phyloP scores from a whole-genome alignment of 2,797 vertebrate genomes.

The Setipinna tenuifilis region DNA sequence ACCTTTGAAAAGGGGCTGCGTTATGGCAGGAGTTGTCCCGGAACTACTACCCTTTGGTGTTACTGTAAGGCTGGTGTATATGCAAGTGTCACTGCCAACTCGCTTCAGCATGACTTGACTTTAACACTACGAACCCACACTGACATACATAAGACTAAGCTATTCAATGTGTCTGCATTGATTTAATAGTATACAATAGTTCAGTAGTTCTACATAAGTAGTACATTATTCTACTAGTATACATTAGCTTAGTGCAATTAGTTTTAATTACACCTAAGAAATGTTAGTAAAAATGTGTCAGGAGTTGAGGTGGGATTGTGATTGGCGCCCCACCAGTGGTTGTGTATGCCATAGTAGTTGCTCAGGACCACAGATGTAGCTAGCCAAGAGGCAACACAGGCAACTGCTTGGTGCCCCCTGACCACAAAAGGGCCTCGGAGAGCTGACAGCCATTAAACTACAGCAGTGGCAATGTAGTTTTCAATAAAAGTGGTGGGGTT shows the following conservation, averaged over 20 bases:
- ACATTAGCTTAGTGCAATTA: background rate
- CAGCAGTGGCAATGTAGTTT: no score
- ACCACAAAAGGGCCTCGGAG: no score
- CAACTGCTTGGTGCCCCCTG: no score
- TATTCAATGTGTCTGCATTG: background rate
- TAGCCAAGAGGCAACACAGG: no score
- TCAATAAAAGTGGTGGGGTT: no score
- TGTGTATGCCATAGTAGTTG: background rate
- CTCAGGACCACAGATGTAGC: background rate
- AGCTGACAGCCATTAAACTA: no score
- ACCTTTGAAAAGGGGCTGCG: background rate
- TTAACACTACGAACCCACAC: background rate
- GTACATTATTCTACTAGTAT: background rate
- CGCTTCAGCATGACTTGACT: background rate
- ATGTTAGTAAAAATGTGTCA: background rate
- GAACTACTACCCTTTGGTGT: background rate
- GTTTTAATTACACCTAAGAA: background rate
- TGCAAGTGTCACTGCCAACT: background rate
- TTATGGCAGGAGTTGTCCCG: background rate
- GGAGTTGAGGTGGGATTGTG: background rate
- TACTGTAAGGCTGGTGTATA: background rate
- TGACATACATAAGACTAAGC: background rate
- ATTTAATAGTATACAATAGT: background rate
- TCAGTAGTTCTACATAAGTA: no score
- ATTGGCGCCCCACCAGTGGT: background rate